These are phyloP conservation scores for Chaitophorus viminalis DNA, from an alignment of 2,888 invertebrate genomes.

Conservation along the genomic window DNA sequence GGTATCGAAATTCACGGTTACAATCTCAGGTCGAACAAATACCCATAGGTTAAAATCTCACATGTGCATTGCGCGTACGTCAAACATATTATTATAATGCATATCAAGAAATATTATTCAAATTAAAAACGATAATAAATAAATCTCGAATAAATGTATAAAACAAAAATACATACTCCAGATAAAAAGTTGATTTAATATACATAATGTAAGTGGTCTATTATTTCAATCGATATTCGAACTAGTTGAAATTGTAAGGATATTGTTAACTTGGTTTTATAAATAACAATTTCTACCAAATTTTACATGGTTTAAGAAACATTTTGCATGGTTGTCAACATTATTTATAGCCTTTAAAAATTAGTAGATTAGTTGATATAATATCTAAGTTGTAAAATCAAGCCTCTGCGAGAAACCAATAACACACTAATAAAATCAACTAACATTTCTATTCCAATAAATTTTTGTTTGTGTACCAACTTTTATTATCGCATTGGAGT, in stretches of 20 bases:
- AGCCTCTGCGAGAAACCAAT: slow-evolving; percentile 5
- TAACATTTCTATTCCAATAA: slow-evolving; percentile 51
- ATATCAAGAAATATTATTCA: neutral
- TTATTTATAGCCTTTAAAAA: slow-evolving; percentile 16
- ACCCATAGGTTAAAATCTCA: neutral
- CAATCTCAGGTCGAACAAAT: slow-evolving; percentile 26
- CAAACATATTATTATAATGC: neutral
- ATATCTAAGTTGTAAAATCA: slow-evolving; percentile 26
- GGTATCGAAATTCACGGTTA: slow-evolving; percentile 38
- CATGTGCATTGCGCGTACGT: neutral
- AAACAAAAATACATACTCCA: neutral
- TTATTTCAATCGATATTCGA: slow-evolving; percentile 8
- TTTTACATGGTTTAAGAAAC: neutral
- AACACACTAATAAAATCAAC: slow-evolving; percentile 51
- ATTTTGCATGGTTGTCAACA: neutral
- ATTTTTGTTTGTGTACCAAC: slow-evolving; percentile 41
- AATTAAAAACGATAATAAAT: slow-evolving; percentile 10
- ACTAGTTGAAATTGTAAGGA: slow-evolving; percentile 2
- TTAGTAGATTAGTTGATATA: slow-evolving; percentile 8
- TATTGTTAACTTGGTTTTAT: neutral
- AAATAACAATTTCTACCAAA: neutral
- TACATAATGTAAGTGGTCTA: neutral
- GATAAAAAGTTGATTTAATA: neutral
- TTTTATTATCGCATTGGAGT: slow-evolving; percentile 38
- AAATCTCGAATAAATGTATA: no score